Evolutionary conservation across 1,140 invertebrate species (phyloP), one percentile per base, ranked within the genome.

Genomic region (Ceratina australensis): DNA sequence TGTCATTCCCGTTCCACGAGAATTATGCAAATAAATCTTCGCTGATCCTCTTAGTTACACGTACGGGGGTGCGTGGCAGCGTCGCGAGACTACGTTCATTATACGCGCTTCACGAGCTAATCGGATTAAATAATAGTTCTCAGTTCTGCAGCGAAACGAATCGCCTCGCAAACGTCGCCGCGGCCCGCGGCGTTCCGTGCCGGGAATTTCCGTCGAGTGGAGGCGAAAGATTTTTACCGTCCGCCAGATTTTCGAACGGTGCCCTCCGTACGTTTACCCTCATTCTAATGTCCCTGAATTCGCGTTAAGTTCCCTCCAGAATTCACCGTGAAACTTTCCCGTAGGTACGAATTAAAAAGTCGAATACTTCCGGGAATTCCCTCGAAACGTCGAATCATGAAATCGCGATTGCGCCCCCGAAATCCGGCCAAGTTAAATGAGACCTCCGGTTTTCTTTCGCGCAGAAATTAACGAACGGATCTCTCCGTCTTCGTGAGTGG

Each of bases 11-110:
- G 18, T 63, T 7, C 7, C 50, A 71, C 16, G 68, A 72, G 69
- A 78, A 72, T 78, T 78, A 78, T 72, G 76, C 68, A 78, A 78
- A 65, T 78, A 78, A 78, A 65, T 72, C 69, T 64, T 33, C 42
- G 22, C 42, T 78, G 52, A 78, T 78, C 69, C 69, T 65, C 76
- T 77, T 71, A 71, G 74, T 71, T 71, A 77, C 74, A 77, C 47
- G 52, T 61, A 47, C 74, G 47, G 50, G 68, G 20, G 26, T 69
- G 73, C 73, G 66, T 76, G 73, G 47, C n/a, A 42, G 24, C 20
- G 10, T 26, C 20, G 22, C 18, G 26, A 47, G 54, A 59, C 54
- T 76, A 49, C 52, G 57, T 63, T 71, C 74, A 63, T 77, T 71
- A 77, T 77, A 77, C 54, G 24, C 57, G 60, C 49, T 63, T 77